phyloP scores from a whole-genome alignment of 2,888 invertebrate genomes.

The Lordiphosa andalusiaca region DNA sequence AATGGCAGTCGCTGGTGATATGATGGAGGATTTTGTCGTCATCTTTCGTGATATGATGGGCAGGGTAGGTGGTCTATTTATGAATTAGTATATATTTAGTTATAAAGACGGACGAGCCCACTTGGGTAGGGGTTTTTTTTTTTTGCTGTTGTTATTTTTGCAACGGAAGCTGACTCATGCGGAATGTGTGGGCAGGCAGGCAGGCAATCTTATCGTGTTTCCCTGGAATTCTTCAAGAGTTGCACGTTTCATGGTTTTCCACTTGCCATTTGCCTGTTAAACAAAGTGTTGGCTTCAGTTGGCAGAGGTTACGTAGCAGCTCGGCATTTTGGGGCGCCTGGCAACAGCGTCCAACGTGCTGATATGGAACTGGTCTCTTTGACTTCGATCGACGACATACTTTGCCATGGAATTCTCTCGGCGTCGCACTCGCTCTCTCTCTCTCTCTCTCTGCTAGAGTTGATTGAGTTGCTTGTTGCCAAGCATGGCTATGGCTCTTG shows the following conservation, averaged over 20 bases:
- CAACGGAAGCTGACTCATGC: conserved; percentile 39
- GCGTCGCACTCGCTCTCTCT: neutral
- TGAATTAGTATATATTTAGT: neutral
- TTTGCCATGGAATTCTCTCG: too few species aligned
- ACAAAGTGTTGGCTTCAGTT: conserved; percentile 8
- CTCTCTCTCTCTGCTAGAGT: neutral
- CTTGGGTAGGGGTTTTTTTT: neutral
- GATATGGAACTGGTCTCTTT: conserved; percentile 53
- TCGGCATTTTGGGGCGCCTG: conserved; percentile 29
- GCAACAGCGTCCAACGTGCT: conserved; percentile 45
- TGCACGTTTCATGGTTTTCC: neutral
- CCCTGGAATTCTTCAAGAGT: too few species aligned
- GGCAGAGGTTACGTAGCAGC: conserved; percentile 23
- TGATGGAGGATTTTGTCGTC: conserved; percentile 87
- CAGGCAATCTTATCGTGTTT: too few species aligned
- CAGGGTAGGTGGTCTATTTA: conserved; percentile 82
- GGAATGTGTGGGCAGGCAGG: conserved; percentile 4
- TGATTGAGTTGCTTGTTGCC: conserved; percentile 42
- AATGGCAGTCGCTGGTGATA: conserved; percentile 84
- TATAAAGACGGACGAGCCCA: neutral
- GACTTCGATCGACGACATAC: conserved; percentile 13
- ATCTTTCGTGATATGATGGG: conserved; percentile 86
- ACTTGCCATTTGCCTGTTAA: neutral
- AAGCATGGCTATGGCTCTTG: conserved; percentile 52
- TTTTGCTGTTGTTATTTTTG: too few species aligned